phyloP scores from a whole-genome alignment of 2,888 invertebrate genomes.

The Tetramorium bicarinatum region DNA sequence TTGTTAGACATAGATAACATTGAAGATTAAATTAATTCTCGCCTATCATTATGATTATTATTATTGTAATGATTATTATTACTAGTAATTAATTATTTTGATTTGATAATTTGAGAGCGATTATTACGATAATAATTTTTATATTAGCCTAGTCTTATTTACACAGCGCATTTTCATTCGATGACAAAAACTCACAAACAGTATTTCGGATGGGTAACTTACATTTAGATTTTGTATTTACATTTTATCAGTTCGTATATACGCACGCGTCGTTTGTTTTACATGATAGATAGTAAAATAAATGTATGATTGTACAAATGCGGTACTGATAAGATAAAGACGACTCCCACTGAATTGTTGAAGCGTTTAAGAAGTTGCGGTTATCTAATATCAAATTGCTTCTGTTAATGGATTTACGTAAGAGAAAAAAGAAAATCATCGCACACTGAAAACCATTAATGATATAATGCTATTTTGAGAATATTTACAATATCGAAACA shows the following conservation, averaged over 20 bases:
- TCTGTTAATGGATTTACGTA: constrained; percentile 1
- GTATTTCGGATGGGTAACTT: not conserved
- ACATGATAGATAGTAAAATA: constrained; percentile 65
- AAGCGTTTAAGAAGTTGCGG: not conserved
- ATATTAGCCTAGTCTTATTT: not conserved
- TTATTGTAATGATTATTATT: too few species aligned
- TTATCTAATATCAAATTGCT: constrained; percentile 32
- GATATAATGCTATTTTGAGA: not conserved
- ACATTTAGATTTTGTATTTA: not conserved
- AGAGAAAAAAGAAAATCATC: not conserved
- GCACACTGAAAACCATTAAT: not conserved
- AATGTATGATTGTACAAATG: constrained; percentile 70
- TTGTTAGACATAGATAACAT: too few species aligned
- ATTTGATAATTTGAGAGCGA: too few species aligned
- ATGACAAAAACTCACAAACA: not conserved
- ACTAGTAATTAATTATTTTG: too few species aligned
- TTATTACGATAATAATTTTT: not conserved
- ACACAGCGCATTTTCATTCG: not conserved
- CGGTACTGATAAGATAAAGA: constrained; percentile 76
- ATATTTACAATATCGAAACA: not conserved
- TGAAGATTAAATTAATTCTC: too few species aligned
- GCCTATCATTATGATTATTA: too few species aligned
- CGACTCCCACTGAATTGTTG: constrained; percentile 18
- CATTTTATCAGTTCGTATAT: constrained; percentile 23
- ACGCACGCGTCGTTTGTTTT: not conserved